Conservation (phyloP, 2,888 invertebrate genomes). For the Drosophila mimetica region DNA sequence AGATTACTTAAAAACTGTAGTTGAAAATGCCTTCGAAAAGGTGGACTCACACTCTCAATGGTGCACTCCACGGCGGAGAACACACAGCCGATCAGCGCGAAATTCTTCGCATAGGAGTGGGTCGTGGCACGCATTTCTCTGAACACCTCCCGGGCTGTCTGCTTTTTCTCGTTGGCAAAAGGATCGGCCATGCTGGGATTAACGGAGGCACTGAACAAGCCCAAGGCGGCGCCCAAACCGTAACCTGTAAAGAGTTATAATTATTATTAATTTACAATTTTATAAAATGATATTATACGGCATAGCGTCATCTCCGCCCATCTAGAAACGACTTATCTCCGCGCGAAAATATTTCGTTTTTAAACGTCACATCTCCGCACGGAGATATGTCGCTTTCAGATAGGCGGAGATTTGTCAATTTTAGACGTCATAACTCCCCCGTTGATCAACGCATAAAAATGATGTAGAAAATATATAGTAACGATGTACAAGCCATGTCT, state of each 20-base stretch:
- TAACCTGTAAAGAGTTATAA: conserved; percentile 87
- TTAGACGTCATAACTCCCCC: too few species aligned
- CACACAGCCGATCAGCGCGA: conserved; percentile 96
- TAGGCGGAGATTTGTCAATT: too few species aligned
- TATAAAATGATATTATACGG: neutral
- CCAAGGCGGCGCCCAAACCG: conserved; percentile 97
- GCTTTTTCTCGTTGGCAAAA: conserved; percentile 89
- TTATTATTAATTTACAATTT: neutral
- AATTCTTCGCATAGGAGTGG: conserved; percentile 97
- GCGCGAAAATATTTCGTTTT: too few species aligned
- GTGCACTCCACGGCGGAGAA: conserved; percentile 98
- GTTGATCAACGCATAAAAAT: too few species aligned
- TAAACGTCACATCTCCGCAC: too few species aligned
- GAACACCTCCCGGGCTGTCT: conserved; percentile 94
- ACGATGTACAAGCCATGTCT: too few species aligned
- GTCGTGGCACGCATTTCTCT: conserved; percentile 96
- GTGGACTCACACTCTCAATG: conserved; percentile 91
- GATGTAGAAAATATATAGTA: too few species aligned
- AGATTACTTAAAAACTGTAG: neutral
- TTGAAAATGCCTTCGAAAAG: too few species aligned
- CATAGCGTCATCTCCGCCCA: too few species aligned
- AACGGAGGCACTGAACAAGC: conserved; percentile 97
- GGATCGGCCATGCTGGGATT: conserved; percentile 92
- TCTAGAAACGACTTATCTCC: too few species aligned
- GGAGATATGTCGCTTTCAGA: too few species aligned